phyloP scores from a whole-genome alignment of 2,113 vertebrate species.

The Oncorhynchus nerka region DNA sequence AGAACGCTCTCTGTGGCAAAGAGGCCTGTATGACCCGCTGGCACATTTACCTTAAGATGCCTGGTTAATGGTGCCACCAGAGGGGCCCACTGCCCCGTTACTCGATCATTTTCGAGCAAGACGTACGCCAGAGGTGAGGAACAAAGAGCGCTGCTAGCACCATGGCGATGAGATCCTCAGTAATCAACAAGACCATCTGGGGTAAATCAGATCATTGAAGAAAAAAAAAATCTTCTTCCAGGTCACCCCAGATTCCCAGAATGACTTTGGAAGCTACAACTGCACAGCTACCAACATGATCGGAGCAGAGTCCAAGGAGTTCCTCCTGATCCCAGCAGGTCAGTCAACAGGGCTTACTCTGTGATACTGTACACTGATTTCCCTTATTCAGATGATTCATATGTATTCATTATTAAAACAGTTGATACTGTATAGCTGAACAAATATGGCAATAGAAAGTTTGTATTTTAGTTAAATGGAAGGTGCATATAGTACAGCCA shows the following conservation, averaged over 20 bases:
- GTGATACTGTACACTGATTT: background rate
- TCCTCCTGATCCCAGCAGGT: slow-evolving; percentile 96
- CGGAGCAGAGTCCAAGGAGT: slow-evolving; percentile 91
- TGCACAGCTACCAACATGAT: slow-evolving; percentile 91
- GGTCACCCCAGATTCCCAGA: slow-evolving; percentile 93
- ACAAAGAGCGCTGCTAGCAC: slow-evolving; percentile 23
- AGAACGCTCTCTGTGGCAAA: background rate
- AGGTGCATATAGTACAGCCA: too few relatives aligned
- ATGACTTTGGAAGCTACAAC: slow-evolving; percentile 96
- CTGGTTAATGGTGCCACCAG: slow-evolving; percentile 1
- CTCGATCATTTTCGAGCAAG: background rate
- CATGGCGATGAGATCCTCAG: slow-evolving; percentile 7
- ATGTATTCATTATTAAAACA: too few relatives aligned
- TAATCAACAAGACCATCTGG: too few relatives aligned
- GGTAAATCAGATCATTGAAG: slow-evolving; percentile 12
- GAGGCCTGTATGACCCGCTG: background rate
- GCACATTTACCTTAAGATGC: too few relatives aligned
- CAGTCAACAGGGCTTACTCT: slow-evolving; percentile 34
- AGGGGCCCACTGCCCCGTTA: too few relatives aligned
- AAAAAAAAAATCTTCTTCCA: slow-evolving; percentile 42
- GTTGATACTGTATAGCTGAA: too few relatives aligned
- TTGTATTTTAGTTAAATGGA: too few relatives aligned
- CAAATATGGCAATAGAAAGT: too few relatives aligned
- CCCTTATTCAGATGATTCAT: too few relatives aligned
- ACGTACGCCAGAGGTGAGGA: slow-evolving; percentile 8